phyloP scores from a whole-genome alignment of 2,113 vertebrate species.

The Chrysemys picta region DNA sequence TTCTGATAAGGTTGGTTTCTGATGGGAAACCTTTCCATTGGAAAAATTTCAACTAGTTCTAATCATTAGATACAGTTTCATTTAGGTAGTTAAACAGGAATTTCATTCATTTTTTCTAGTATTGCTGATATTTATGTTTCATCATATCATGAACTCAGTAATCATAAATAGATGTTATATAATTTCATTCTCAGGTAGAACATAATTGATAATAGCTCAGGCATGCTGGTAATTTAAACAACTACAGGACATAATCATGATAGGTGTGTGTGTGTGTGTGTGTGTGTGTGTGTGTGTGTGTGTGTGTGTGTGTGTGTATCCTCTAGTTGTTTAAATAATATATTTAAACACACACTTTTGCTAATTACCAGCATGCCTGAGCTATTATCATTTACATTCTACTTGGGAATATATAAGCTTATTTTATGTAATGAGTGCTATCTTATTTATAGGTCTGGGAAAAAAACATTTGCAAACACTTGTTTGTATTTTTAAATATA shows the following conservation, averaged over 20 bases:
- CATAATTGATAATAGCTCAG: not conserved
- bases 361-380: not conserved
- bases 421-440: not conserved
- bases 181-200: not conserved
- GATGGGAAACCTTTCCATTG: not conserved
- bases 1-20: not conserved
- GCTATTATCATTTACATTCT: not conserved
- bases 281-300: not conserved
- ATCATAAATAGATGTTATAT: not conserved
- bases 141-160: not conserved
- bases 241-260: not conserved
- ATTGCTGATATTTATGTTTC: not conserved
- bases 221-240: not conserved
- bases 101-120: not conserved
- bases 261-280: not conserved
- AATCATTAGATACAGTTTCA: not conserved
- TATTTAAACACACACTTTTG: not conserved
- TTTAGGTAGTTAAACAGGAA: not conserved
- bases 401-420: not conserved
- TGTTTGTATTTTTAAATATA: not conserved
- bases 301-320: not conserved
- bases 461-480: not conserved
- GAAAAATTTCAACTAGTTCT: not conserved
- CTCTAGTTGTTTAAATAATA: not conserved
- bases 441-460: not conserved